Percentiles rank a stretch among this genome's conserved stretches.
phyloP scores from a whole-genome alignment of 2,113 vertebrate species.

The Amblyornis subalaris region DNA sequence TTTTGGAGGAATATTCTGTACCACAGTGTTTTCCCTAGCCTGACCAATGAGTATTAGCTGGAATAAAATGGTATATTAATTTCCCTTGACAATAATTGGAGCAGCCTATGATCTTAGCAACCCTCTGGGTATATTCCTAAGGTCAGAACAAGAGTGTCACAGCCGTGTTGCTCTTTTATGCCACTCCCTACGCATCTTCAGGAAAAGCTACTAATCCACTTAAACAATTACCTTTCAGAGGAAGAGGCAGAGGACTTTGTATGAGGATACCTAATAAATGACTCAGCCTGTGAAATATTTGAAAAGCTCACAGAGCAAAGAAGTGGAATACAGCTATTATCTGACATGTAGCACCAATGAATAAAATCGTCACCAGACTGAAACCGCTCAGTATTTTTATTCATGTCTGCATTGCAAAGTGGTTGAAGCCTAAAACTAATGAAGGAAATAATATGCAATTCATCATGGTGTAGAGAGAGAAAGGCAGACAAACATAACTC shows the following conservation, averaged over 20 bases:
- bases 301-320: background rate
- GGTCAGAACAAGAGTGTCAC: slow-evolving; percentile 14
- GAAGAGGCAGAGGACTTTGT: slow-evolving; percentile 6
- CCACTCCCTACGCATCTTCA: background rate
- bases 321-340: slow-evolving; percentile 45
- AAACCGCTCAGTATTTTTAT: slow-evolving; percentile 31
- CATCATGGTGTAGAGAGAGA: slow-evolving; percentile 59
- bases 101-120: slow-evolving; percentile 39
- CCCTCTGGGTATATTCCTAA: slow-evolving; percentile 20
- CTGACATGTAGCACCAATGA: slow-evolving; percentile 34
- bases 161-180: background rate
- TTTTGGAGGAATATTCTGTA: background rate
- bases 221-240: slow-evolving; percentile 48
- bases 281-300: slow-evolving; percentile 30
- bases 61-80: slow-evolving; percentile 35
- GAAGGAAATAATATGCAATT: slow-evolving; percentile 67
- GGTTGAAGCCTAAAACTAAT: slow-evolving; percentile 58
- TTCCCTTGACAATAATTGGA: slow-evolving; percentile 34
- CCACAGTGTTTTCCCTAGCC: background rate
- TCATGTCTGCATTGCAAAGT: slow-evolving; percentile 26
- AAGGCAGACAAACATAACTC: slow-evolving; percentile 46
- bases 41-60: background rate
- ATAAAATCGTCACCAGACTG: slow-evolving; percentile 52
- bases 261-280: slow-evolving; percentile 12
- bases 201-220: slow-evolving; percentile 46